These are phyloP conservation scores for Palythoa grandiflora DNA, from an alignment of 92 coral and sea anemone genomes.

Conservation along the genomic window DNA sequence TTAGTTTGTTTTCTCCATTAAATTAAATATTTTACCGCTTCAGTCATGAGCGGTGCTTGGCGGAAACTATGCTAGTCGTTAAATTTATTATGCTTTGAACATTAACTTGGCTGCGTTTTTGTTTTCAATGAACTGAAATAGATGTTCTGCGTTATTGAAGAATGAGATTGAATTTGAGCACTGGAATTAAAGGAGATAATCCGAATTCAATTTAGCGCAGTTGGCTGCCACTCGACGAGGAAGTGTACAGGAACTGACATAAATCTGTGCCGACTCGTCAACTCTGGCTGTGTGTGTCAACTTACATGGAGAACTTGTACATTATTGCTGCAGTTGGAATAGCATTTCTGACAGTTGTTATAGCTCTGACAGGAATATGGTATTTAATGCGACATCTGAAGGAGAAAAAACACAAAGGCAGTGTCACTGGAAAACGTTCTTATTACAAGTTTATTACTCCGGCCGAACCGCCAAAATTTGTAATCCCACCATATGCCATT, in stretches of 20 bases:
- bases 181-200: not conserved
- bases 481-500: constrained; percentile 79
- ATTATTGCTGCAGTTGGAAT: constrained; percentile 33
- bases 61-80: not conserved
- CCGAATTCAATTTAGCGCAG: not conserved
- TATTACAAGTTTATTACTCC: constrained; percentile 75
- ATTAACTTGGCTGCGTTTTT: not conserved
- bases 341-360: constrained; percentile 40
- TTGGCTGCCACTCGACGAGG: not conserved
- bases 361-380: constrained; percentile 58
- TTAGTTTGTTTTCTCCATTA: not conserved
- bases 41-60: not conserved
- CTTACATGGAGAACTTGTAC: not conserved
- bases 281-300: not conserved
- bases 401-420: not conserved
- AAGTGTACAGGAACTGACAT: not conserved
- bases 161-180: not conserved
- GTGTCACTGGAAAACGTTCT: not conserved
- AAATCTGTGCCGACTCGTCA: not conserved
- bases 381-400: constrained; percentile 49
- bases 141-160: not conserved
- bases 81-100: not conserved
- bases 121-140: not conserved
- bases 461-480: constrained; percentile 74
- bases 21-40: not conserved